phyloP scores from a whole-genome alignment of 2,888 invertebrate genomes.

The Drosophila sordidula region DNA sequence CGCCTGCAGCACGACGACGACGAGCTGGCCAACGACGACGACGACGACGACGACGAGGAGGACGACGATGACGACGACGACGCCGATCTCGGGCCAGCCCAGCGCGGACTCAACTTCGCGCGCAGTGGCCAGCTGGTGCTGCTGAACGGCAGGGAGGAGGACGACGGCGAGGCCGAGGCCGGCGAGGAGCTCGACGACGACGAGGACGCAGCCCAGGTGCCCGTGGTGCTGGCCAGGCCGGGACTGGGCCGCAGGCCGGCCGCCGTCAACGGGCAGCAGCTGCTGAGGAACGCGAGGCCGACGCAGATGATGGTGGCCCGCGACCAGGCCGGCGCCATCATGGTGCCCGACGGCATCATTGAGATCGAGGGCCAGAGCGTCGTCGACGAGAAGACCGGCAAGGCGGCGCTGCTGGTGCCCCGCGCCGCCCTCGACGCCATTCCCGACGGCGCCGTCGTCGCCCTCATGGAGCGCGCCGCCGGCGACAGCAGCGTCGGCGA shows the following conservation, averaged over 20 bases:
- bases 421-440: constrained; percentile 80
- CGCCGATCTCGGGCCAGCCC: no score
- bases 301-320: constrained; percentile 76
- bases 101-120: constrained; percentile 22
- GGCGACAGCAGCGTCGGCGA: constrained; percentile 47
- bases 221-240: constrained; percentile 28
- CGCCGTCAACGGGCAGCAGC: constrained; percentile 31
- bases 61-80: constrained; percentile 34
- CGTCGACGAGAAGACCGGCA: constrained; percentile 80
- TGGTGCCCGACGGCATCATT: constrained; percentile 79
- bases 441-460: constrained; percentile 81
- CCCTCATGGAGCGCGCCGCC: constrained; percentile 73
- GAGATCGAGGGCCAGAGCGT: constrained; percentile 82
- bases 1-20: constrained; percentile 24
- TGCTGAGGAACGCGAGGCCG: constrained; percentile 65
- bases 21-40: constrained; percentile 29
- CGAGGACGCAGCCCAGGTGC: constrained; percentile 8
- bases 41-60: constrained; percentile 34
- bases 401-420: constrained; percentile 77
- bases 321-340: constrained; percentile 80
- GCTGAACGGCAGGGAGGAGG: constrained; percentile 13
- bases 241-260: constrained; percentile 21
- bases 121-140: constrained; percentile 43
- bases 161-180: constrained; percentile 19
- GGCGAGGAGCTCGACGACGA: constrained; percentile 21